Percentiles rank a stretch among this genome's conserved stretches.
These are phyloP conservation scores for Neodiprion fabricii DNA, from an alignment of 1,140 invertebrate species.

Conservation along the genomic window DNA sequence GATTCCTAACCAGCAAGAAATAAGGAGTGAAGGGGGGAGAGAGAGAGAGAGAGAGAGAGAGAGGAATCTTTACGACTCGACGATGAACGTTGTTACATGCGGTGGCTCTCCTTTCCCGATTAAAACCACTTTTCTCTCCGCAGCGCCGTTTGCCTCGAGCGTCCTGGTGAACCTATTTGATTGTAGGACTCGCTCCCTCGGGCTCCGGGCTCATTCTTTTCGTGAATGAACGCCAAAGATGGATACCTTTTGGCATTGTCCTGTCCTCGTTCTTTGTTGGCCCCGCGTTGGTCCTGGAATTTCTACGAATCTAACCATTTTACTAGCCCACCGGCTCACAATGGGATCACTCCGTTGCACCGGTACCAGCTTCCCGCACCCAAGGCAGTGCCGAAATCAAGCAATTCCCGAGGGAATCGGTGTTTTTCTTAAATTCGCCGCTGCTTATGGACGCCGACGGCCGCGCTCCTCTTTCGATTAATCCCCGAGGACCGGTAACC, in stretches of 20 bases:
- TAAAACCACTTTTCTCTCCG: constrained; percentile 9
- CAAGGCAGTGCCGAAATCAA: too few relatives aligned
- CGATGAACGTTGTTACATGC: too few relatives aligned
- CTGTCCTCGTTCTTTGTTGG: constrained; percentile 39
- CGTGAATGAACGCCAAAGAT: constrained; percentile 53
- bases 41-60: neutral
- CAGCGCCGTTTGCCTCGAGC: constrained; percentile 26
- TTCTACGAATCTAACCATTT: constrained; percentile 40
- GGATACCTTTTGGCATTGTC: constrained; percentile 50
- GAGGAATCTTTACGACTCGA: neutral
- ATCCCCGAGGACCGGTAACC: too few relatives aligned
- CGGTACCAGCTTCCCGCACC: too few relatives aligned
- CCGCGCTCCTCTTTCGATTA: too few relatives aligned
- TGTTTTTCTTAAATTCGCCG: too few relatives aligned
- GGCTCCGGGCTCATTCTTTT: constrained; percentile 43
- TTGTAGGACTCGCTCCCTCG: constrained; percentile 28
- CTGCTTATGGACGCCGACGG: too few relatives aligned
- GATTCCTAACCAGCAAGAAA: neutral
- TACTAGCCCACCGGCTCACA: too few relatives aligned
- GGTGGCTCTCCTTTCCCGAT: neutral
- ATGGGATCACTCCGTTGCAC: too few relatives aligned
- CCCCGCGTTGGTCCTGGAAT: constrained; percentile 34
- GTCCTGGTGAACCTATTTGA: constrained; percentile 27
- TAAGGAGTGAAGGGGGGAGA: neutral
- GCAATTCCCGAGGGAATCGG: too few relatives aligned